Conservation (phyloP, 2,113 vertebrate genomes). For the Salminus brasiliensis region DNA sequence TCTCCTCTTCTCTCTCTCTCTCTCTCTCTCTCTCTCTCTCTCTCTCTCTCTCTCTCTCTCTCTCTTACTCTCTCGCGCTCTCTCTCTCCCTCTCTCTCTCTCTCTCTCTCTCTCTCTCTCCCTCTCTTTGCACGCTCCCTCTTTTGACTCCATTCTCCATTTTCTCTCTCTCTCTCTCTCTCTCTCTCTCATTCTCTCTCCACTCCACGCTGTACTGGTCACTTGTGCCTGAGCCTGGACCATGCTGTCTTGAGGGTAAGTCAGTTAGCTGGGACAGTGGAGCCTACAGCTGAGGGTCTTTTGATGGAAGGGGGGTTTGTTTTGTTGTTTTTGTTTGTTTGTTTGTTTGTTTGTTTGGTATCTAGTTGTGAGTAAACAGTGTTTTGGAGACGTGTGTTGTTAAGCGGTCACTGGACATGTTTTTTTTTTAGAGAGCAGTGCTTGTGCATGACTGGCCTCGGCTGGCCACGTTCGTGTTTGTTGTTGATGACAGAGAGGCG, state of each 20-base stretch:
- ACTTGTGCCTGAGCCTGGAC: conserved; percentile 33
- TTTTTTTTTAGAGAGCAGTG: background rate
- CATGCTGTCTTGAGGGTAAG: conserved; percentile 39
- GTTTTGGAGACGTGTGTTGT: background rate
- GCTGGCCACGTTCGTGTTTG: background rate
- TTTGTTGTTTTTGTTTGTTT: conserved; percentile 7
- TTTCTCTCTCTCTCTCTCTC: background rate
- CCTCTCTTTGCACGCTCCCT: background rate
- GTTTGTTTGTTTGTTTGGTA: no score
- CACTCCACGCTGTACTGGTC: conserved; percentile 31
- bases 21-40: conserved; percentile 9
- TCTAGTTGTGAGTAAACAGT: background rate
- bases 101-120: conserved; percentile 24
- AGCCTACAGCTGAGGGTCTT: background rate
- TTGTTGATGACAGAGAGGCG: background rate
- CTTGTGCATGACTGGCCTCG: background rate
- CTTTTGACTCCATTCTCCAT: conserved; percentile 19
- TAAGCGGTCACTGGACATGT: background rate
- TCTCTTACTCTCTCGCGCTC: background rate
- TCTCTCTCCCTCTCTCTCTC: no score
- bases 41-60: background rate
- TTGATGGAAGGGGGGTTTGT: background rate
- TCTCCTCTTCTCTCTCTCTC: conserved; percentile 9
- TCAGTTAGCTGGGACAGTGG: conserved; percentile 10
- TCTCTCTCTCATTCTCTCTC: conserved; percentile 18